These are phyloP conservation scores for Hybognathus amarus DNA, from an alignment of 2,797 vertebrate species.

Conservation along the genomic window DNA sequence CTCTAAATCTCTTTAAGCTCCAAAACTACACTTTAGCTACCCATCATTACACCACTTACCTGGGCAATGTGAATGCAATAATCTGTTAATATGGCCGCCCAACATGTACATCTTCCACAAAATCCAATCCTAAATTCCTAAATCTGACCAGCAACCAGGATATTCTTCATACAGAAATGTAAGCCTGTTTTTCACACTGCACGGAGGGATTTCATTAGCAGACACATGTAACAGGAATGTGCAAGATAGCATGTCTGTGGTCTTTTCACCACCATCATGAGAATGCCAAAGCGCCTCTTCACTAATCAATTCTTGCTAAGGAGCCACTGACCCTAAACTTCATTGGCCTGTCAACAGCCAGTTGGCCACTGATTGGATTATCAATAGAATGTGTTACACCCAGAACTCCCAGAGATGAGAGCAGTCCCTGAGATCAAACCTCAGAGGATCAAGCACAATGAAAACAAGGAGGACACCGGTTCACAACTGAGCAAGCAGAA, in stretches of 20 bases:
- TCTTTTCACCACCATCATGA: constrained; percentile 30
- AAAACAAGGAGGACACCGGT: constrained; percentile 26
- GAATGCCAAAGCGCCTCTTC: constrained; percentile 55
- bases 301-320: constrained; percentile 36
- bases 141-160: background rate
- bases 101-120: background rate
- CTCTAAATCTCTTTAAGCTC: background rate
- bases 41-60: background rate
- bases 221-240: constrained; percentile 36
- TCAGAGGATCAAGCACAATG: constrained; percentile 24
- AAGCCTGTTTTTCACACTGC: constrained; percentile 12
- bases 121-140: background rate
- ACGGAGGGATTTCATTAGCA: constrained; percentile 54
- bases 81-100: background rate
- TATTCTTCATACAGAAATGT: constrained; percentile 18
- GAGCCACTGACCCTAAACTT: constrained; percentile 22
- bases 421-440: background rate
- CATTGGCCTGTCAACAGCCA: constrained; percentile 35
- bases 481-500: background rate
- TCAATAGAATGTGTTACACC: constrained; percentile 39
- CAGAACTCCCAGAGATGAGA: constrained; percentile 21
- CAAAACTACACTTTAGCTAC: background rate
- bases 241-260: background rate
- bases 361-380: constrained; percentile 39
- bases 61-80: background rate